Evolutionary conservation across 2,797 vertebrate genomes (phyloP), one percentile per base, ranked within the genome.

Genomic region (Sphenopsis melanotis): DNA sequence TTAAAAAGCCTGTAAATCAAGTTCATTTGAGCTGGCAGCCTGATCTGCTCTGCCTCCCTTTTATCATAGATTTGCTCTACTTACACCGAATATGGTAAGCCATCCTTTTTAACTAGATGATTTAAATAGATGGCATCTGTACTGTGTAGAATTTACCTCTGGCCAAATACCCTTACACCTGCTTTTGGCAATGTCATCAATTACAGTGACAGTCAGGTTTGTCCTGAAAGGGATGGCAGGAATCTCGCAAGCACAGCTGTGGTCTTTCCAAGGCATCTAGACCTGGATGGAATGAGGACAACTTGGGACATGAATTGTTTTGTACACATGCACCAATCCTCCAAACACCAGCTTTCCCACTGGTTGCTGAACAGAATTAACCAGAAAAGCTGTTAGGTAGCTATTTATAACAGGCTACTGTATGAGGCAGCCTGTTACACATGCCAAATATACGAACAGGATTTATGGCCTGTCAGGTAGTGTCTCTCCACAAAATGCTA

Each of bases 1-100:
- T 94, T 44, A 93, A 76, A 92, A 88, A 46, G 34, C n/a, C 84
- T 8, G 12, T 83, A 87, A 89, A 93, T 87, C 42, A 90, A 69
- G 70, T 55, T 84, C 41, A 86, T 64, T 94, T 14, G 9, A 87
- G 78, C 47, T 6, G 59, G 85, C 59, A 83, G 44, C 56, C 63
- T 75, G 15, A 80, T 84, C 74, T 12, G 6, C 41, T 56, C 23
- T 61, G 56, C 82, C 64, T 86, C 30, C 83, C 29, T 79, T 9
- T 6, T 75, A 78, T 39, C 69, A 63, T 11, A 39, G 22, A 47
- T 82, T 69, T 84, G 36, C 59, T 47, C 20, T 53, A 17, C 57
- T 52, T 95, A 80, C 57, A n/a, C 13, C 42, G 83, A 78, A 72
- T 52, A 36, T 5, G 14, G 65, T 44, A 60, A 44, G 42, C 11